These are phyloP conservation scores for Cylindroiulus punctatus DNA, from an alignment of 2,888 invertebrate species.

Conservation along the genomic window DNA sequence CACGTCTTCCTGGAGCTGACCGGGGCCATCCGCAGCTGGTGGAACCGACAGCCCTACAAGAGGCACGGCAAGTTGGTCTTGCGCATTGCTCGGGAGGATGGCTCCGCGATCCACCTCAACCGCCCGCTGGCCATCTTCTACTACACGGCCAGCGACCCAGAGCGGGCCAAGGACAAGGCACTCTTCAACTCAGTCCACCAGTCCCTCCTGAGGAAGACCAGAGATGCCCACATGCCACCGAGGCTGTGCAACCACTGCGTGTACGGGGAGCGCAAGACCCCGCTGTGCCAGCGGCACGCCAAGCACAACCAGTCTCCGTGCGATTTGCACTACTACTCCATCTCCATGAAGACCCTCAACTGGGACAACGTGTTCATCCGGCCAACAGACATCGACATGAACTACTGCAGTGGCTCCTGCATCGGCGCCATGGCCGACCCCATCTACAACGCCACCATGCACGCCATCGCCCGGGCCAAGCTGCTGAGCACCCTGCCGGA, in stretches of 20 bases:
- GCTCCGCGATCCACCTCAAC: background rate
- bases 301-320: background rate
- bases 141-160: background rate
- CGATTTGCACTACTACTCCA: background rate
- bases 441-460: slow-evolving; percentile 51
- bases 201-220: background rate
- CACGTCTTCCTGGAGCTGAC: slow-evolving; percentile 13
- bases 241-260: slow-evolving; percentile 46
- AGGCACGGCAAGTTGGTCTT: background rate
- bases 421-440: slow-evolving; percentile 39
- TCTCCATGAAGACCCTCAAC: background rate
- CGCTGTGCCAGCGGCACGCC: background rate
- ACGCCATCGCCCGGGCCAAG: slow-evolving; percentile 48
- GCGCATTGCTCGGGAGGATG: background rate
- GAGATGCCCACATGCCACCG: slow-evolving; percentile 19
- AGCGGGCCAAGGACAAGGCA: background rate
- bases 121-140: background rate
- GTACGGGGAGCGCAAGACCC: slow-evolving; percentile 31
- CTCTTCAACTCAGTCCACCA: background rate
- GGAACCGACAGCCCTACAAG: background rate
- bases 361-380: slow-evolving; percentile 42
- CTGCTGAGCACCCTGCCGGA: background rate
- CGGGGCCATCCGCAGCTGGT: background rate
- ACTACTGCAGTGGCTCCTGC: slow-evolving; percentile 51
- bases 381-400: slow-evolving; percentile 31